A percentile compares a stretch with the other conserved stretches of the same genome.
phyloP scores from a whole-genome alignment of 2,113 vertebrate genomes.

The Cochlearius cochlearius region DNA sequence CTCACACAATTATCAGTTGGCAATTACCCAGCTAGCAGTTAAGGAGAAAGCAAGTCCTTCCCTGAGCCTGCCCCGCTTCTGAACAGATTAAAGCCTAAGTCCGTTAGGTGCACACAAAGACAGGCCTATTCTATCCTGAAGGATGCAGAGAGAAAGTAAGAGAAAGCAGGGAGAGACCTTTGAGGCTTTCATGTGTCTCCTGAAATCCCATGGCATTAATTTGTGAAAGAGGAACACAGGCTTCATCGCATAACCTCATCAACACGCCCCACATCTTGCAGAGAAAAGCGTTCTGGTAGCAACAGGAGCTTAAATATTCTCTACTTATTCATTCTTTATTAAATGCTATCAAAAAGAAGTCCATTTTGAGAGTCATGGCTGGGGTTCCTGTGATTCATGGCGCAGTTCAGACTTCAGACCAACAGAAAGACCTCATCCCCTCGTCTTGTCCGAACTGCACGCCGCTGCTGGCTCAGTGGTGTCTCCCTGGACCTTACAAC shows the following conservation, averaged over 20 bases:
- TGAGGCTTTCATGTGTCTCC: not conserved
- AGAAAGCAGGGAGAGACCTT: not conserved
- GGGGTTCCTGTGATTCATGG: not conserved
- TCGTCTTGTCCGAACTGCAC: accelerated
- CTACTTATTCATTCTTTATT: not conserved
- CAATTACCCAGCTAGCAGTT: not conserved
- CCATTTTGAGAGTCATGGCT: not conserved
- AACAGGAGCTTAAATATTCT: not conserved
- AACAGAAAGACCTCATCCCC: not conserved
- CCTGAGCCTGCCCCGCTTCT: not conserved
- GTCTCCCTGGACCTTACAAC: not conserved
- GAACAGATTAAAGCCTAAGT: not conserved
- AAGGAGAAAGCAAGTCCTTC: not conserved
- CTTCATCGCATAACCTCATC: not conserved
- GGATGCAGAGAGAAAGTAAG: not conserved
- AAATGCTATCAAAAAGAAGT: not conserved
- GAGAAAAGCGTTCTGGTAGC: not conserved
- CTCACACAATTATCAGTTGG: not conserved
- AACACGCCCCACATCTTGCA: not conserved
- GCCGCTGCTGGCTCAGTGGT: not conserved
- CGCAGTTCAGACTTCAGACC: not conserved
- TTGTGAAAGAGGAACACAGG: not conserved
- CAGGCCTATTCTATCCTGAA: not conserved
- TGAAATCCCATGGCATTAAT: not conserved
- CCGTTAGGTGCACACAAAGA: not conserved